phyloP scores from a whole-genome alignment of 2,888 invertebrate genomes.

The Perithous albicinctus region DNA sequence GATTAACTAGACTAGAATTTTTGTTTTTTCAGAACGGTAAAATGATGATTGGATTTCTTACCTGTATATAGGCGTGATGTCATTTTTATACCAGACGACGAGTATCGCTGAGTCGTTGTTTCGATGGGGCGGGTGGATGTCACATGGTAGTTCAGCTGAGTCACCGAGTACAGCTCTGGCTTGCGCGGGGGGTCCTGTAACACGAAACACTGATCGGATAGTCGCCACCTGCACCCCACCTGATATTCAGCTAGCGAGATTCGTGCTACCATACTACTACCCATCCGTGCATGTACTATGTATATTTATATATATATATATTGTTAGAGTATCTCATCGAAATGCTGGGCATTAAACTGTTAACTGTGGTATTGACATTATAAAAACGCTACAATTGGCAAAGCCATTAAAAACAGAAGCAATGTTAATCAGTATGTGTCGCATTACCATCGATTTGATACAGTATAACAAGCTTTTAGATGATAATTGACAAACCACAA shows the following conservation, averaged over 20 bases:
- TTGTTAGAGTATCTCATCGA: background rate
- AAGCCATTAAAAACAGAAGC: background rate
- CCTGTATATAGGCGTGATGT: conserved; percentile 95
- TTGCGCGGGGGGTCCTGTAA: conserved; percentile 87
- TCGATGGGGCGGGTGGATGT: conserved; percentile 90
- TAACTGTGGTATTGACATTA: background rate
- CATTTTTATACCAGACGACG: conserved; percentile 96
- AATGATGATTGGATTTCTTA: no score
- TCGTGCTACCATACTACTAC: conserved; percentile 71
- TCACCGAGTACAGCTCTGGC: conserved; percentile 91
- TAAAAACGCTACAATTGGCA: background rate
- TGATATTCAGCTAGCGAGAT: conserved; percentile 61
- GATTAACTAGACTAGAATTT: no score
- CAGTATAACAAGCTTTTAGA: conserved; percentile 8
- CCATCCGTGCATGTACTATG: conserved; percentile 39
- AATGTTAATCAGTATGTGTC: background rate
- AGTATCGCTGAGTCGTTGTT: conserved; percentile 93
- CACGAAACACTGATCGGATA: conserved; percentile 81
- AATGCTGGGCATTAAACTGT: no score
- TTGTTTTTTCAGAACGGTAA: no score
- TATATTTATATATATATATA: background rate
- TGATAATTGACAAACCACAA: conserved; percentile 37
- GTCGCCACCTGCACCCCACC: conserved; percentile 75
- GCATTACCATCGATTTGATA: conserved; percentile 15
- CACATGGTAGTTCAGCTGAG: conserved; percentile 93